Percentiles rank a stretch among this genome's conserved stretches.
phyloP scores from a whole-genome alignment of 2,797 vertebrate genomes.

The Novumbra hubbsi region DNA sequence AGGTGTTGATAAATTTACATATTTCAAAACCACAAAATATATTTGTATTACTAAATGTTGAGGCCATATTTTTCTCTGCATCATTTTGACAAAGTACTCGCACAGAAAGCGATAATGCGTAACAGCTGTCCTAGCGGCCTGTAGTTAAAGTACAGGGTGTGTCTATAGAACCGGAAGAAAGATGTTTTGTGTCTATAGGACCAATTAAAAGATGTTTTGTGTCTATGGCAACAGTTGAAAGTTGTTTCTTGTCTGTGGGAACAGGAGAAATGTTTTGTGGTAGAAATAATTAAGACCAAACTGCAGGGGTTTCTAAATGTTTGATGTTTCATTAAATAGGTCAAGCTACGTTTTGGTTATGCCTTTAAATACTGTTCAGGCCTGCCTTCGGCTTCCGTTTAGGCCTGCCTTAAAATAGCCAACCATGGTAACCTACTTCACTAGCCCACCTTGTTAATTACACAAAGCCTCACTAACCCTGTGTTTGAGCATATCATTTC shows the following conservation, averaged over 20 bases:
- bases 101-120: conserved; percentile 58
- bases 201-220: too few relatives aligned
- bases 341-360: conserved; percentile 21
- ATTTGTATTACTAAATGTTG: conserved; percentile 49
- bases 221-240: too few relatives aligned
- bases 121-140: conserved; percentile 59
- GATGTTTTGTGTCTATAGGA: too few relatives aligned
- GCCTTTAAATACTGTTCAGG: conserved; percentile 49
- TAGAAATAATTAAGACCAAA: conserved; percentile 68
- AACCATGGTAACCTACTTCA: conserved; percentile 20
- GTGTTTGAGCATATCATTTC: neutral
- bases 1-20: conserved; percentile 54
- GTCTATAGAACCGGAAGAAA: conserved; percentile 37
- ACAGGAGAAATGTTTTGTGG: conserved; percentile 74
- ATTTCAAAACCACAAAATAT: conserved; percentile 48
- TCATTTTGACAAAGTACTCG: conserved; percentile 63
- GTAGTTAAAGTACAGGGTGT: conserved; percentile 56
- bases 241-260: conserved; percentile 64
- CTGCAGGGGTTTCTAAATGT: conserved; percentile 62
- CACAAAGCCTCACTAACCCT: neutral
- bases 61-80: conserved; percentile 53
- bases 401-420: conserved; percentile 54
- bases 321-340: conserved; percentile 38
- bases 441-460: neutral
- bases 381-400: conserved; percentile 59